A percentile compares a stretch with the other conserved stretches of the same genome.
These are phyloP conservation scores for Endotricha flammealis DNA, from an alignment of 2,888 invertebrate genomes.

Conservation along the genomic window DNA sequence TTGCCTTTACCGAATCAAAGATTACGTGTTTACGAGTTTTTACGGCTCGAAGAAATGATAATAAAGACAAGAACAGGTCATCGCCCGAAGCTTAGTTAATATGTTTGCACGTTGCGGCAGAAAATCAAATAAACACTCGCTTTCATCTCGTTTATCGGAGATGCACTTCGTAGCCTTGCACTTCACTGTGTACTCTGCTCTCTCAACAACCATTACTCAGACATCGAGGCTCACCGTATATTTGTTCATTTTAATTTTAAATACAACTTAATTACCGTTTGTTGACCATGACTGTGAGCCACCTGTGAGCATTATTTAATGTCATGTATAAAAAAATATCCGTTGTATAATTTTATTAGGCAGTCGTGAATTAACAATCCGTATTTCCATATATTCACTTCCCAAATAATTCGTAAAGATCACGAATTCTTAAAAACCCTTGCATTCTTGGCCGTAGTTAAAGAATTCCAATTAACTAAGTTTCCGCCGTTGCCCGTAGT, in stretches of 20 bases:
- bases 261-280: slow-evolving; percentile 16
- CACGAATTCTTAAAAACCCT: slow-evolving; percentile 6
- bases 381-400: neutral
- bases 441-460: slow-evolving; percentile 1
- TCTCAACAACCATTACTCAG: slow-evolving; percentile 48
- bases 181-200: slow-evolving; percentile 53
- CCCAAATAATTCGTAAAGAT: slow-evolving; percentile 2
- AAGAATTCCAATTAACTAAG: slow-evolving; percentile 7
- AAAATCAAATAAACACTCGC: slow-evolving; percentile 73
- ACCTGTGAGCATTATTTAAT: no score
- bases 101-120: slow-evolving; percentile 50
- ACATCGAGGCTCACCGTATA: slow-evolving; percentile 45
- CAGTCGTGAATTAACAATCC: no score
- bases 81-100: slow-evolving; percentile 55
- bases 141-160: slow-evolving; percentile 70
- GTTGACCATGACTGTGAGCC: neutral
- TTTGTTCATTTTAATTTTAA: slow-evolving; percentile 41
- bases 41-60: slow-evolving; percentile 39
- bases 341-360: no score
- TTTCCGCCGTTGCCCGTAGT: neutral
- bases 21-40: no score
- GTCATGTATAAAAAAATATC: no score
- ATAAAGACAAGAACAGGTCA: slow-evolving; percentile 38
- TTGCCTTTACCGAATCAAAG: no score
- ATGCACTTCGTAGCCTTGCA: slow-evolving; percentile 70